phyloP scores from a whole-genome alignment of 2,888 invertebrate genomes.

The Portevinia maculata region DNA sequence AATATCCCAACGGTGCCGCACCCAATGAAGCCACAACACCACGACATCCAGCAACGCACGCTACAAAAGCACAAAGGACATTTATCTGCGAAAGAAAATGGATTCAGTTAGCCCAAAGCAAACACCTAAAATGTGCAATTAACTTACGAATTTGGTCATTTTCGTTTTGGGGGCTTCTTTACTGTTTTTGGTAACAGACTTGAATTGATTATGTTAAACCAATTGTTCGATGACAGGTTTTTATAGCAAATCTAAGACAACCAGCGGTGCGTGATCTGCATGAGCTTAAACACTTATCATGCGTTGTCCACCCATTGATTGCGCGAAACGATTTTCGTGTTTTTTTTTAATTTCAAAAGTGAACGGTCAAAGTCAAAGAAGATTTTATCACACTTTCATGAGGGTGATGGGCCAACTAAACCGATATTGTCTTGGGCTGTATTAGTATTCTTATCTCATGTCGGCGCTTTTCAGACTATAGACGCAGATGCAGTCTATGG shows the following conservation, averaged over 20 bases:
- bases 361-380: conserved; percentile 52
- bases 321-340: conserved; percentile 44
- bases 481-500: too few relatives aligned
- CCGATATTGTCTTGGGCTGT: too few relatives aligned
- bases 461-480: too few relatives aligned
- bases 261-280: conserved; percentile 63
- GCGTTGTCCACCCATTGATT: conserved; percentile 47
- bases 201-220: conserved; percentile 64
- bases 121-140: background rate
- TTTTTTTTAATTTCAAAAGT: conserved; percentile 48
- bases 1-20: conserved; percentile 74
- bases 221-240: conserved; percentile 53
- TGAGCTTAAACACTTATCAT: conserved; percentile 47
- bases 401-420: conserved; percentile 14
- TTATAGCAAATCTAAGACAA: conserved; percentile 57
- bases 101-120: background rate
- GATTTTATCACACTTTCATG: conserved; percentile 32
- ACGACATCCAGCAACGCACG: conserved; percentile 65
- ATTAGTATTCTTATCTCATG: too few relatives aligned
- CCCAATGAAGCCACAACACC: conserved; percentile 47
- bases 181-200: conserved; percentile 65
- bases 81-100: conserved; percentile 43
- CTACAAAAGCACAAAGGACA: conserved; percentile 64
- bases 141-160: conserved; percentile 71
- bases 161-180: conserved; percentile 27